Conservation (phyloP, 2,888 invertebrate genomes). For the Hartigia nigra region DNA sequence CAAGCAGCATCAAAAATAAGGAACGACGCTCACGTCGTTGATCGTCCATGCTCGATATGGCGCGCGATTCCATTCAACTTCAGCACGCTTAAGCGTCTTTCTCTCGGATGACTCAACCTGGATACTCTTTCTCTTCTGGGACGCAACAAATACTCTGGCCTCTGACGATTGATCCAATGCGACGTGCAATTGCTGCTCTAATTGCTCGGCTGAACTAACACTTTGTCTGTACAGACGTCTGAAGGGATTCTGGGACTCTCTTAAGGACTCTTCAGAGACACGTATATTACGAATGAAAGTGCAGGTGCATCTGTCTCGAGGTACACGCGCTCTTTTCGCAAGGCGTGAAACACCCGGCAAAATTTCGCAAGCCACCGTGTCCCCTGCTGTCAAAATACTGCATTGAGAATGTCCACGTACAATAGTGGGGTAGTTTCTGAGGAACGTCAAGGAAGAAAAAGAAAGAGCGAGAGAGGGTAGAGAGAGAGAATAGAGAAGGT, state of each 20-base stretch:
- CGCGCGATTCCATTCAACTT: background rate
- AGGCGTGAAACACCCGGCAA: constrained; percentile 59
- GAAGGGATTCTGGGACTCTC: background rate
- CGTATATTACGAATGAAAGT: background rate
- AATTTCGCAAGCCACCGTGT: constrained; percentile 61
- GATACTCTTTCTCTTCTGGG: background rate
- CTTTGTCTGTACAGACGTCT: background rate
- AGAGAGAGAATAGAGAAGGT: constrained; percentile 16
- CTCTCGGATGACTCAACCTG: background rate
- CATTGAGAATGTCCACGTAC: constrained; percentile 43
- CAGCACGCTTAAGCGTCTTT: background rate
- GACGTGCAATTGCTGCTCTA: background rate
- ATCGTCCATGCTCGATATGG: background rate
- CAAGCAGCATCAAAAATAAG: constrained; percentile 9
- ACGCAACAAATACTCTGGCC: background rate
- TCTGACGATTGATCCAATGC: background rate
- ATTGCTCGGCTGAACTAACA: background rate
- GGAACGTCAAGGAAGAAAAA: background rate
- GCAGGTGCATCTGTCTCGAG: background rate
- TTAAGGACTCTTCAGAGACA: background rate
- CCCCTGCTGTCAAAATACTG: constrained; percentile 63
- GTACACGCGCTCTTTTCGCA: constrained; percentile 5
- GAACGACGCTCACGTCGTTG: constrained; percentile 6
- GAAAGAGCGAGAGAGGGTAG: constrained; percentile 19
- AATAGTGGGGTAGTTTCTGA: background rate